Evolutionary conservation across 2,797 vertebrate genomes (phyloP).

Genomic region (Enteromius thamalakanensis): DNA sequence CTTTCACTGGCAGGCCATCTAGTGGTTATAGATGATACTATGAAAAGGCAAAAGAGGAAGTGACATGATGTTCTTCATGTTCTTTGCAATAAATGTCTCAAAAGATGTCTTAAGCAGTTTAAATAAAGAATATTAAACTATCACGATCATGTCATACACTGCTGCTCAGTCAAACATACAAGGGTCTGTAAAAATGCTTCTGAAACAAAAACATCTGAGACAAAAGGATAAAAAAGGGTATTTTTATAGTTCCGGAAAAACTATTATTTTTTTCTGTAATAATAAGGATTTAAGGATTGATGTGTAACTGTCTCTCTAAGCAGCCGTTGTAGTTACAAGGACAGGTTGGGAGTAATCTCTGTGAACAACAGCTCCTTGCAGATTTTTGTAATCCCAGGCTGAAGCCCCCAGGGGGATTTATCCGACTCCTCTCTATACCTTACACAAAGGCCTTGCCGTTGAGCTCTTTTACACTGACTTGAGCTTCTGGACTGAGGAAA

Average conservation of each 20-base stretch:
- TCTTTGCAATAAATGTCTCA: background rate
- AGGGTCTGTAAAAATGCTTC: background rate
- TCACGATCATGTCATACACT: background rate
- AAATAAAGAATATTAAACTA: constrained; percentile 1
- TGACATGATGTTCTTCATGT: background rate
- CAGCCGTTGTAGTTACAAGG: constrained; percentile 55
- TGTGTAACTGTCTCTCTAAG: constrained; percentile 39
- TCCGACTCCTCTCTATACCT: constrained; percentile 51
- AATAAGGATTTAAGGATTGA: background rate
- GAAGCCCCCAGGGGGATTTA: constrained; percentile 65
- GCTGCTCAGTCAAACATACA: background rate
- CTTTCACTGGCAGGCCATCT: constrained; percentile 39
- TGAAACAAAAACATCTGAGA: background rate
- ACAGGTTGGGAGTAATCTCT: constrained; percentile 78
- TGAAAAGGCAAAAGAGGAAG: background rate
- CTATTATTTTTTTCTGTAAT: background rate
- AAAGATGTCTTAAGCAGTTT: background rate
- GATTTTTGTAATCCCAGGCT: constrained; percentile 72
- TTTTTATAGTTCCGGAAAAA: background rate
- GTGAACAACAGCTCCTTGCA: constrained; percentile 72
- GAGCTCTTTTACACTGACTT: background rate
- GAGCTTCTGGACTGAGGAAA: constrained; percentile 9
- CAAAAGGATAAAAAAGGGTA: background rate
- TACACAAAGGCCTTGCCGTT: constrained; percentile 1
- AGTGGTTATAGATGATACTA: constrained; percentile 27